Evolutionary conservation across 2,113 vertebrate species (phyloP), one percentile per base, ranked within the genome.

Genomic region (Gallinago media): DNA sequence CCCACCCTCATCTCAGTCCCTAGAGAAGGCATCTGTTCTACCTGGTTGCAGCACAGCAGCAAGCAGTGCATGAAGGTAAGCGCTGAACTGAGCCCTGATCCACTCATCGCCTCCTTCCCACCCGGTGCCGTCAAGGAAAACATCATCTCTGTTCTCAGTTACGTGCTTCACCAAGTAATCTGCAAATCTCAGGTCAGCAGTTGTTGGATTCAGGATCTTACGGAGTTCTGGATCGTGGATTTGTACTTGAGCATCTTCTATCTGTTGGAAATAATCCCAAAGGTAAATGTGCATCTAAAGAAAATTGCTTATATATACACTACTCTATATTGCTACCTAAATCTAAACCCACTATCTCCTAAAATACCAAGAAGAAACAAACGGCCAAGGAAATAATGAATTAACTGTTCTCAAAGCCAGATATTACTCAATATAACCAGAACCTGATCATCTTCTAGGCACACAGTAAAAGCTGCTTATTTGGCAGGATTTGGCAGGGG

Each of bases 61-160:
- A 67, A 99, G 98, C 42, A 99, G 97, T 0, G 99, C 98, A 44
- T 99, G 99, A 65, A 99, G 96, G 92, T 99, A 99, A 85, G 99
- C 98, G 6, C 98, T 98, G 96, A 99, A 99, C 98, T 99, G 99
- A 54, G 99, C 99, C 56, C 99, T 96, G 97, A 99, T 99, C 99
- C 99, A 99, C 88, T 99, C 99, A 31, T 99, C 99, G 21, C 99
- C 99, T 66, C 99, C 99, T 97, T 99, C 99, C 99, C 99, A 99
- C 92, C 99, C 99, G 0, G 99, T 99, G 93, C 99, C 99, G 31
- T 99, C 99, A 80, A 99, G 98, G 94, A 99, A 99, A 49, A 99
- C 99, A 27, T 99, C 99, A 34, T 99, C 99, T 1, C 99, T 97
- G 97, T 99, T 99, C 95, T 99, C 99, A 4, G 99, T 99, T 67